Evolutionary conservation across 2,888 invertebrate genomes (phyloP).

Genomic region (Acheta domesticus): DNA sequence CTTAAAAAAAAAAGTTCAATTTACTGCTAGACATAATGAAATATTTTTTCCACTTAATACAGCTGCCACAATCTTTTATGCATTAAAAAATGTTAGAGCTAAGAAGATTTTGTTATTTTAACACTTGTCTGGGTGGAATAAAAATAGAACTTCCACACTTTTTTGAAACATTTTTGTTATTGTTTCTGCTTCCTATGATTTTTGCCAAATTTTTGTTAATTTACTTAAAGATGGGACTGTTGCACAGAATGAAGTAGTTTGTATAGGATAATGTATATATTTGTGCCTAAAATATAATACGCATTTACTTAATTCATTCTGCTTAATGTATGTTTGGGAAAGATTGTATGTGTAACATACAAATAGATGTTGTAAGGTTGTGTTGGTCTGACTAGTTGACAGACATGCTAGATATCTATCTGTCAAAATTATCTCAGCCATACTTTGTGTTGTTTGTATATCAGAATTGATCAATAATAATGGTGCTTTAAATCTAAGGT

Average conservation of each 20-base stretch:
- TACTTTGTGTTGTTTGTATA: slow-evolving; percentile 18
- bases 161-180: too few species aligned
- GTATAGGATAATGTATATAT: background rate
- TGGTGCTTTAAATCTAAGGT: slow-evolving; percentile 18
- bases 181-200: too few species aligned
- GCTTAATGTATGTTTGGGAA: background rate
- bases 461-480: slow-evolving; percentile 11
- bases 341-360: background rate
- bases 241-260: slow-evolving; percentile 4
- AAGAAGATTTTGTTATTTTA: too few species aligned
- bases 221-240: background rate
- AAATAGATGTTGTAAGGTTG: background rate
- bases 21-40: too few species aligned
- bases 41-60: too few species aligned
- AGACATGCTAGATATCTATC: background rate
- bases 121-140: too few species aligned
- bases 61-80: too few species aligned
- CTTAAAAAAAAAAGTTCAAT: too few species aligned
- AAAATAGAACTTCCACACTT: too few species aligned
- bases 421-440: slow-evolving; percentile 9
- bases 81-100: too few species aligned
- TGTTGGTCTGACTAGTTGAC: background rate
- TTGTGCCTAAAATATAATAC: slow-evolving; percentile 1
- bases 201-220: too few species aligned
- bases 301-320: background rate